phyloP scores from a whole-genome alignment of 1,140 invertebrate species.

The Nylanderia fulva region DNA sequence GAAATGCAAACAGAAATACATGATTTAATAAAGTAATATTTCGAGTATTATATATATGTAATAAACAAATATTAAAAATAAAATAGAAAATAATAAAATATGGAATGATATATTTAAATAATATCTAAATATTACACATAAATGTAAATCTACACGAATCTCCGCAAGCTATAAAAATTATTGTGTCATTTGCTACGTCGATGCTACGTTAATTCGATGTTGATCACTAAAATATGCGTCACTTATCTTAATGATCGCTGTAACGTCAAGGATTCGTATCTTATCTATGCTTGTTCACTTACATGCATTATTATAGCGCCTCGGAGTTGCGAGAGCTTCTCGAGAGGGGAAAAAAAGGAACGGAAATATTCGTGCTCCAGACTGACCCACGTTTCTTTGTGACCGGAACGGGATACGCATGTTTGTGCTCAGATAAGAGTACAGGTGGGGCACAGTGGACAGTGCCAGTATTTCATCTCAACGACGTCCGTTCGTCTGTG shows the following conservation, averaged over 20 bases:
- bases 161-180: background rate
- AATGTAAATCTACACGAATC: background rate
- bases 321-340: conserved; percentile 42
- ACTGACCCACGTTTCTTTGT: conserved; percentile 75
- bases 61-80: background rate
- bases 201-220: background rate
- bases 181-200: background rate
- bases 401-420: conserved; percentile 79
- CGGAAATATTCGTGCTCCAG: conserved; percentile 62
- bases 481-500: conserved; percentile 72
- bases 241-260: conserved; percentile 52
- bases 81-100: background rate
- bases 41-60: background rate
- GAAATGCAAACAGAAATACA: background rate
- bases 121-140: background rate
- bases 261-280: conserved; percentile 45
- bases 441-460: conserved; percentile 83
- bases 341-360: conserved; percentile 67
- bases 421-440: conserved; percentile 84
- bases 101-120: background rate
- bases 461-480: conserved; percentile 83
- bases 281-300: conserved; percentile 51
- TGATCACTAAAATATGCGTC: conserved; percentile 26
- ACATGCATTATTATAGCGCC: conserved; percentile 31
- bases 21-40: background rate